A percentile compares a stretch with the other conserved stretches of the same genome.
Evolutionary conservation across 2,888 invertebrate genomes (phyloP).

Genomic region (Petrolisthes manimaculis): DNA sequence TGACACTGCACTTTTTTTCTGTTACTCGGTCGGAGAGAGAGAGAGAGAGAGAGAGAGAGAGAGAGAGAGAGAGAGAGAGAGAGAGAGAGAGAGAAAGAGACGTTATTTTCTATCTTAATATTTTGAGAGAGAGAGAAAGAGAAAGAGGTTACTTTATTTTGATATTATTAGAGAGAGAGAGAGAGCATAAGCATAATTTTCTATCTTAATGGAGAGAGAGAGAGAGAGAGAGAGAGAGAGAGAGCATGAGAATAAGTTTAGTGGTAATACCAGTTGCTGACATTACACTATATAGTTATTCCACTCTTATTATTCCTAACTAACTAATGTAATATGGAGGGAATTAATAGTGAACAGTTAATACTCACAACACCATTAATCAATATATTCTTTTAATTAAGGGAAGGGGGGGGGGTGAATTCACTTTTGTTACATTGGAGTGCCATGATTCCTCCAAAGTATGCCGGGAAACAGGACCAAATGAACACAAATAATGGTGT

Average conservation of each 20-base stretch:
- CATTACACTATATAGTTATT: too few relatives aligned
- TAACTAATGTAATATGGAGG: neutral
- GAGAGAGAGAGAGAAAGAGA: constrained; percentile 13
- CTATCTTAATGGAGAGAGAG: neutral
- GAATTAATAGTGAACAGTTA: too few relatives aligned
- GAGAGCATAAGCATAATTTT: neutral
- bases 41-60: constrained; percentile 20
- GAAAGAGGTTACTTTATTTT: neutral
- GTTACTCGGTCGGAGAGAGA: neutral
- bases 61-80: constrained; percentile 26
- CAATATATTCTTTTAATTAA: too few relatives aligned
- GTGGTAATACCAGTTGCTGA: too few relatives aligned
- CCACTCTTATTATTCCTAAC: neutral
- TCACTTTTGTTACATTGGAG: too few relatives aligned
- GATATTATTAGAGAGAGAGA: neutral
- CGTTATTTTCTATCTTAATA: neutral
- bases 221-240: neutral
- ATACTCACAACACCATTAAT: too few relatives aligned
- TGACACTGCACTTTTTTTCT: constrained; percentile 43
- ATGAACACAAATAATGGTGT: too few relatives aligned
- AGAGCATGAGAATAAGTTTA: too few relatives aligned
- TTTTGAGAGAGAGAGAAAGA: neutral
- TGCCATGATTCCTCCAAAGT: too few relatives aligned
- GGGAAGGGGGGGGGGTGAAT: too few relatives aligned
- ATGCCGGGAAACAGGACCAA: too few relatives aligned